Conservation (phyloP, 2,113 vertebrate genomes). For the Rhynchopsitta pachyrhyncha region DNA sequence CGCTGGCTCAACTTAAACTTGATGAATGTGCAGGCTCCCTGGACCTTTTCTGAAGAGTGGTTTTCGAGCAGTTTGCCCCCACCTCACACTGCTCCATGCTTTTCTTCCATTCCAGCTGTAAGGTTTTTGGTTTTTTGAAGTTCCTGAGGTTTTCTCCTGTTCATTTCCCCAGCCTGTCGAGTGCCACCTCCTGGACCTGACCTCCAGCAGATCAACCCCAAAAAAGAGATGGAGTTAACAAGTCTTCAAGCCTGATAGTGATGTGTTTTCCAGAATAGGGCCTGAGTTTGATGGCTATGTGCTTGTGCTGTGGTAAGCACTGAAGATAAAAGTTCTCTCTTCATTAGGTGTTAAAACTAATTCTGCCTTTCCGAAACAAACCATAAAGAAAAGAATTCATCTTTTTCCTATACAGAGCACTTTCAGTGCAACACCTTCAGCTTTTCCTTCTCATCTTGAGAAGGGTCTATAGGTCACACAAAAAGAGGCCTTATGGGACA, state of each 20-base stretch:
- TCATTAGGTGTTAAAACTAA: not conserved
- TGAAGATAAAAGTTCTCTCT: not conserved
- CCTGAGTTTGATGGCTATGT: not conserved
- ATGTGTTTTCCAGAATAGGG: not conserved
- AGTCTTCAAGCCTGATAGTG: not conserved
- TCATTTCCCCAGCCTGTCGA: fast-evolving
- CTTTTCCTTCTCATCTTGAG: not conserved
- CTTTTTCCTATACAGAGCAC: not conserved
- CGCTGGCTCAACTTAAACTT: not conserved
- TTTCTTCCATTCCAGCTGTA: not conserved
- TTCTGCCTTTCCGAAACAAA: not conserved
- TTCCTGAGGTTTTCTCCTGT: not conserved
- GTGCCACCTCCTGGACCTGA: not conserved
- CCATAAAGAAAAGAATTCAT: not conserved
- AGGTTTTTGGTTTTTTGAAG: not conserved
- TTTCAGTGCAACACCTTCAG: not conserved
- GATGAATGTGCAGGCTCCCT: not conserved
- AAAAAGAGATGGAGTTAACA: not conserved
- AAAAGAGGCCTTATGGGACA: not conserved
- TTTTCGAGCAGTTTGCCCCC: fast-evolving
- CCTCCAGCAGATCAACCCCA: not conserved
- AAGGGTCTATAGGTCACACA: not conserved
- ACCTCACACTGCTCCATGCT: fast-evolving
- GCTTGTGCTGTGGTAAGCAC: not conserved
- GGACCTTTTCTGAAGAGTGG: not conserved